Conservation (phyloP, 2,113 vertebrate genomes). For the Brachyhypopomus gauderio region DNA sequence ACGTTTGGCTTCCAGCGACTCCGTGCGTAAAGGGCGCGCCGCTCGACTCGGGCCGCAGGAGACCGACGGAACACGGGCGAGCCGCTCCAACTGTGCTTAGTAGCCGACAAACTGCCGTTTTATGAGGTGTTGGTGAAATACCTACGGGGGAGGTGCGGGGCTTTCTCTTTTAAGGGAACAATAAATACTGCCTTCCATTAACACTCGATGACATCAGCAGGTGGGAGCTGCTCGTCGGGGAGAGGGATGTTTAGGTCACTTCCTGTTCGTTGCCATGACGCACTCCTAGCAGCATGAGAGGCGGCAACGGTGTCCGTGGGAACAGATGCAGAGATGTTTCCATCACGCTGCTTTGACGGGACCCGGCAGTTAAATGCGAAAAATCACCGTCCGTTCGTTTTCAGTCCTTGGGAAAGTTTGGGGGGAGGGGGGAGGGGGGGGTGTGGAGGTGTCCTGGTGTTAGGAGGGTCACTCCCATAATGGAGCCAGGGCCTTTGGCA, state of each 20-base stretch:
- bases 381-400: not conserved
- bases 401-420: not conserved
- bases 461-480: too few species aligned
- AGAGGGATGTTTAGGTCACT: constrained; percentile 8
- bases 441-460: too few species aligned
- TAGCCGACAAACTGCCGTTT: not conserved
- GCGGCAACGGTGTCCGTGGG: not conserved
- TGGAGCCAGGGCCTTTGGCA: too few species aligned
- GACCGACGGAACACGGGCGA: not conserved
- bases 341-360: not conserved
- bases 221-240: not conserved
- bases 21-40: not conserved
- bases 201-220: not conserved
- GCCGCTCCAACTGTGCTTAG: not conserved
- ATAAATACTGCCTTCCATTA: not conserved
- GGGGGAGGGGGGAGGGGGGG: too few species aligned
- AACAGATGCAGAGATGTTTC: not conserved
- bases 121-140: constrained; percentile 26
- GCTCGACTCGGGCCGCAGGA: not conserved
- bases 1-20: not conserved
- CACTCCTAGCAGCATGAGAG: not conserved
- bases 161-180: not conserved
- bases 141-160: not conserved
- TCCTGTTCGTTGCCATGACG: constrained; percentile 10
- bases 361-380: not conserved